Base-by-base conservation (phyloP, 2,113 vertebrate species). In the Corvus moneduloides region DNA sequence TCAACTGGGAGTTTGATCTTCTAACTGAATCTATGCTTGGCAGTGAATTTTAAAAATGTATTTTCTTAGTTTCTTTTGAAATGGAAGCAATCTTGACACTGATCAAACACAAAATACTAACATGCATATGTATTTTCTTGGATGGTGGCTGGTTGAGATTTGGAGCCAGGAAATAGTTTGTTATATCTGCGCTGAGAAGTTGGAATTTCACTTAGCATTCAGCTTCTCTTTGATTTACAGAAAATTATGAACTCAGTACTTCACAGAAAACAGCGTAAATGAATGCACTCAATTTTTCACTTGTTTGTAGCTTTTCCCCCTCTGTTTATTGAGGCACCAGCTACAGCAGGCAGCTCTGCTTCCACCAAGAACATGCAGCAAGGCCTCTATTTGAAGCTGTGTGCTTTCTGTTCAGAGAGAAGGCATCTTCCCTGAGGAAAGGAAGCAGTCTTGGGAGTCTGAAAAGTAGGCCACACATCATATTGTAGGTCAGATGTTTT, bases 101-200 rank as follows among this genome's bases (percentile, higher is more conserved):
- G 87, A 89, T 96, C 84, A 83, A 79, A 71, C 54, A 69, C 87
- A 67, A 83, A 79, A 76, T 76, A 79, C 37, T 76, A 41, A 68
- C 32, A 85, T 93, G 54, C 58, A 84, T 91, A 87, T 89, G 84
- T 23, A 71, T 93, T 84, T 90, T 56, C 64, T 84, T 90, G 68
- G 68, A 37, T 18, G 66, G 35, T 75, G 20, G 49, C 41, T 93
- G 84, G 62, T 46, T 76, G 81, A 83, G 54, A 16, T 73, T 51
- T 41, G 58, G 54, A 94, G 51, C 49, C 71, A 69, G 74, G 49
- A 82, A 76, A 75, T 66, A 73, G 22, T 84, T 92, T 58, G 71
- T 49, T 96, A 52, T 64, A 86, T 74, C 58, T 94, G 52, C 5
- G 1, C 58, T 44, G 61, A 73, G 71, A 73, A 93, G 78, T 4